Conservation (phyloP, 2,113 vertebrate species). For the Lutjanus erythropterus region DNA sequence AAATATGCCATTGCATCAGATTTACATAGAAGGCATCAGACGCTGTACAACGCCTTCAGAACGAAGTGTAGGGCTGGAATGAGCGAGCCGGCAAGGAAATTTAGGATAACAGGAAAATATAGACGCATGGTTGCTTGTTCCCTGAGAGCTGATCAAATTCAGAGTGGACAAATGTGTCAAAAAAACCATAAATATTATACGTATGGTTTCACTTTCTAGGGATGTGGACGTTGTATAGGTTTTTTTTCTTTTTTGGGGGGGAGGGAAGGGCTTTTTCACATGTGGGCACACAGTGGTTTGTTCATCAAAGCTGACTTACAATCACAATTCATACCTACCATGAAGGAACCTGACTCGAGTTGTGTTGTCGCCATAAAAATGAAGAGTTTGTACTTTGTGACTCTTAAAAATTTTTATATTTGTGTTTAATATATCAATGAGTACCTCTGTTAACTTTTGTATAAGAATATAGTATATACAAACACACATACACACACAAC, state of each 20-base stretch:
- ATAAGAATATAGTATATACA: slow-evolving; percentile 84
- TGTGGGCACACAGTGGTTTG: slow-evolving; percentile 45
- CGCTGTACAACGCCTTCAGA: slow-evolving; percentile 17
- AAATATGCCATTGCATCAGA: slow-evolving; percentile 28
- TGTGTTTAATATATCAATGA: slow-evolving; percentile 89
- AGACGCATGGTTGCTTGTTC: neutral
- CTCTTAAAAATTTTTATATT: slow-evolving; percentile 87
- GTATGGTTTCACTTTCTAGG: slow-evolving; percentile 1
- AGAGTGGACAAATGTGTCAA: slow-evolving; percentile 8
- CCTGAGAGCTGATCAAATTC: slow-evolving; percentile 13
- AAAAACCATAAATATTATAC: slow-evolving; percentile 11
- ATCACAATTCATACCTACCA: slow-evolving; percentile 72
- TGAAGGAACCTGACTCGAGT: slow-evolving; percentile 76
- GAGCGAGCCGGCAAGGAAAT: neutral
- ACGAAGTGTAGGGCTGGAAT: slow-evolving; percentile 11
- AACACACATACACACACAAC: slow-evolving; percentile 54
- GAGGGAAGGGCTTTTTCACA: slow-evolving; percentile 17
- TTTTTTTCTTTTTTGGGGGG: slow-evolving; percentile 8
- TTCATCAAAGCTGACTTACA: slow-evolving; percentile 60
- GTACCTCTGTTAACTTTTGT: slow-evolving; percentile 89
- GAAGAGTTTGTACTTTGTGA: slow-evolving; percentile 87
- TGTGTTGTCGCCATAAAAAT: slow-evolving; percentile 85
- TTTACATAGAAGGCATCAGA: slow-evolving; percentile 31
- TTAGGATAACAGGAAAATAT: neutral
- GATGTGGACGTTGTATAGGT: slow-evolving; percentile 6